Percentiles rank a stretch among this genome's conserved stretches.
Conservation (phyloP, 2,113 vertebrate species). For the Colistium nudipinnis region DNA sequence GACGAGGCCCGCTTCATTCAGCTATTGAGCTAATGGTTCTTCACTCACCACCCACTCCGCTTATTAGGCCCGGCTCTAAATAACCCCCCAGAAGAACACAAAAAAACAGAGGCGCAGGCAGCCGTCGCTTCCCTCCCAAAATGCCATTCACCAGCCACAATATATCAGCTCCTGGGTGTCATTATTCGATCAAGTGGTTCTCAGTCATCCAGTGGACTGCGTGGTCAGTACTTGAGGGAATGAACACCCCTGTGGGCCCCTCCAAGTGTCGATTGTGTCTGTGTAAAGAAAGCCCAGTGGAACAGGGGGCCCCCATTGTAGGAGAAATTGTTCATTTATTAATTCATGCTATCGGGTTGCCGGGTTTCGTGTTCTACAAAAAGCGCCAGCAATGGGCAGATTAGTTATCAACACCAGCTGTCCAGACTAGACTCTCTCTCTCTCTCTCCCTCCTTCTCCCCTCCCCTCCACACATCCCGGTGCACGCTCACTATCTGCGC, state of each 20-base stretch:
- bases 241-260: conserved; percentile 67
- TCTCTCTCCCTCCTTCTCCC: conserved; percentile 31
- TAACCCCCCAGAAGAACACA: conserved; percentile 58
- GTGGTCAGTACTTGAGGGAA: conserved; percentile 71
- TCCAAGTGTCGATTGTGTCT: conserved; percentile 74
- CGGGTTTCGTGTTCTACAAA: conserved; percentile 81
- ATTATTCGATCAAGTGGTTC: conserved; percentile 74
- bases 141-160: conserved; percentile 53
- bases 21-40: conserved; percentile 75
- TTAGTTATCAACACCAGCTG: conserved; percentile 83
- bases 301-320: conserved; percentile 57
- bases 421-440: conserved; percentile 61
- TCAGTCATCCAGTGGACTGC: conserved; percentile 59
- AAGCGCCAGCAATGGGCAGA: conserved; percentile 72
- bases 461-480: conserved; percentile 41
- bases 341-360: conserved; percentile 81
- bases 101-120: conserved; percentile 54
- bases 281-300: conserved; percentile 65
- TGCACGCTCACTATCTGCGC: conserved; percentile 41
- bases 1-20: conserved; percentile 60
- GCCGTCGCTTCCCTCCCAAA: conserved; percentile 41
- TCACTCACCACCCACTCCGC: conserved; percentile 73
- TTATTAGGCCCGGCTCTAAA: conserved; percentile 70
- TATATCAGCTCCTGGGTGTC: conserved; percentile 57
- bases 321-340: conserved; percentile 79